Evolutionary conservation across 1,140 invertebrate species (phyloP), one percentile per base, ranked within the genome.

Genomic region (Physella acuta): DNA sequence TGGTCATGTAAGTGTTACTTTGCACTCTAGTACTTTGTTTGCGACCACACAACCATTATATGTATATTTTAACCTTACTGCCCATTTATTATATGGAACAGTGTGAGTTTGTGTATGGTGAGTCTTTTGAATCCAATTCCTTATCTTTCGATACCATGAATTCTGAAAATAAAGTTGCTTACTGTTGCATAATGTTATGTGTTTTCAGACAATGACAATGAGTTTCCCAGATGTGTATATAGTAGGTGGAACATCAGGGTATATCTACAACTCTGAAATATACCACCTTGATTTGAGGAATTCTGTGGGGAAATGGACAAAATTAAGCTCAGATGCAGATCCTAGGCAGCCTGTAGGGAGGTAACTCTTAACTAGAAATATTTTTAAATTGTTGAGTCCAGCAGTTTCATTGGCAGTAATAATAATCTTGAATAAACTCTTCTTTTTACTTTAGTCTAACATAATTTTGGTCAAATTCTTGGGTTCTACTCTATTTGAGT

Each of bases 1-100:
- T 86, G 94, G 94, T 5, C 93, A 87, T 77, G 84, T 84, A 73
- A 72, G 74, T n/a, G n/a, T n/a, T n/a, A n/a, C 11, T 60, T 60
- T 14, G 24, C 20, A 20, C 20, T 11, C 20, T 44, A 11, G 39
- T 44, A 20, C 8, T 44, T 44, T 44, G 8, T 44, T 11, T 44
- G 8, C 20, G 20, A 44, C 20, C 39, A 44, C 39, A 11, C 39
- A 44, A 44, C 20, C 8, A 44, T 11, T 55, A 55, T 5, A 55
- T 55, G 53, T 55, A 55, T 24, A 55, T n/a, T n/a, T n/a, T n/a
- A n/a, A n/a, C n/a, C n/a, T n/a, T n/a, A n/a, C n/a, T n/a, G n/a
- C n/a, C n/a, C n/a, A n/a, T n/a, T n/a, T n/a, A n/a, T n/a, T n/a
- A n/a, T n/a, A n/a, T n/a, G n/a, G n/a, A n/a, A n/a, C n/a, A n/a